These are phyloP conservation scores for Leucoma salicis DNA, from an alignment of 2,888 invertebrate species.

Conservation along the genomic window DNA sequence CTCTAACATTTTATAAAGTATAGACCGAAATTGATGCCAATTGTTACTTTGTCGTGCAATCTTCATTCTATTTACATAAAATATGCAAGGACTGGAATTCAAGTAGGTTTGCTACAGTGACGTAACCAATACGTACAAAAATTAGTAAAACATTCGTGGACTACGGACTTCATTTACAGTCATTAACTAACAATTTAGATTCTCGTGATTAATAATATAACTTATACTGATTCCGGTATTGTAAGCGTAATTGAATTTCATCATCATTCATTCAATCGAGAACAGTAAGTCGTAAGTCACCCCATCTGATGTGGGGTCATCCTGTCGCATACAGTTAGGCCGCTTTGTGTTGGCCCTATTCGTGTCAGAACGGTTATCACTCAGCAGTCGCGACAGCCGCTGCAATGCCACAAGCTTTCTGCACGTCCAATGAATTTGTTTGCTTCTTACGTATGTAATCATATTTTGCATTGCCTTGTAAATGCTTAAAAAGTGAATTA, in stretches of 20 bases:
- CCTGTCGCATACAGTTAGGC: conserved; percentile 69
- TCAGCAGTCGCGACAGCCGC: conserved; percentile 39
- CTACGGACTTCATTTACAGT: conserved; percentile 64
- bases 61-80: conserved; percentile 65
- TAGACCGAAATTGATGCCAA: conserved; percentile 49
- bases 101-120: conserved; percentile 60
- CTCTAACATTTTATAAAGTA: conserved; percentile 32
- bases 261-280: conserved; percentile 41
- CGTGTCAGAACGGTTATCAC: conserved; percentile 65
- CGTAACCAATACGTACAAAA: conserved; percentile 63
- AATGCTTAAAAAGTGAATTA: too few species aligned
- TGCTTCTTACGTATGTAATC: background rate
- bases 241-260: conserved; percentile 33
- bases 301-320: conserved; percentile 59
- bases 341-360: conserved; percentile 65
- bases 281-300: conserved; percentile 50
- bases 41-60: conserved; percentile 60
- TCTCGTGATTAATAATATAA: conserved; percentile 51
- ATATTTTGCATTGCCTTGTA: too few species aligned
- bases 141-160: conserved; percentile 70
- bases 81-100: conserved; percentile 66
- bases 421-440: conserved; percentile 34
- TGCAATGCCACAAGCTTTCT: conserved; percentile 58
- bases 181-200: conserved; percentile 67
- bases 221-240: conserved; percentile 49